phyloP scores from a whole-genome alignment of 2,888 invertebrate genomes.

The Eubasilissa splendida region DNA sequence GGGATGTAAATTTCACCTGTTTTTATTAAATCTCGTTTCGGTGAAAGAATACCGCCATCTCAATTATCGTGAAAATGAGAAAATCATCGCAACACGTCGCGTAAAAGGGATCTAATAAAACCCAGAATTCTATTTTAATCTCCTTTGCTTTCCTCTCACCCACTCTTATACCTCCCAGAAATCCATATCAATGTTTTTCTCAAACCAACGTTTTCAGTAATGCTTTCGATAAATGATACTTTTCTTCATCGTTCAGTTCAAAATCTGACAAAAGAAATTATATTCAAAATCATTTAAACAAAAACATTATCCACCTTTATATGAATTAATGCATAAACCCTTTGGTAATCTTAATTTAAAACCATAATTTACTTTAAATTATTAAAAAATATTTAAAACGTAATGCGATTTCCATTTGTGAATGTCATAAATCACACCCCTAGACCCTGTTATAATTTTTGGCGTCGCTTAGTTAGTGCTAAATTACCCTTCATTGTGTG shows the following conservation, averaged over 20 bases:
- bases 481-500: conserved; percentile 25
- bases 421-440: conserved; percentile 27
- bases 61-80: no score
- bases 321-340: conserved; percentile 20
- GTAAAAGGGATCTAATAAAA: no score
- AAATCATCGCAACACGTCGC: no score
- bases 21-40: no score
- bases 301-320: background rate
- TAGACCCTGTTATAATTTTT: conserved; percentile 16
- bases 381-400: conserved; percentile 40
- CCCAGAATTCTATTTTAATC: no score
- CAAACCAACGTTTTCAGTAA: background rate
- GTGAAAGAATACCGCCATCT: no score
- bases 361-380: conserved; percentile 35
- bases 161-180: no score
- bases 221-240: background rate
- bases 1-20: no score
- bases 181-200: background rate
- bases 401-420: conserved; percentile 44
- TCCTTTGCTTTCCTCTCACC: no score
- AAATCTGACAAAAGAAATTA: background rate
- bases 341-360: conserved; percentile 34
- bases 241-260: background rate
- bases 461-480: background rate
- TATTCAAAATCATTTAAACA: no score